Evolutionary conservation across 2,888 invertebrate species (phyloP).

Genomic region (Volucella inflata): DNA sequence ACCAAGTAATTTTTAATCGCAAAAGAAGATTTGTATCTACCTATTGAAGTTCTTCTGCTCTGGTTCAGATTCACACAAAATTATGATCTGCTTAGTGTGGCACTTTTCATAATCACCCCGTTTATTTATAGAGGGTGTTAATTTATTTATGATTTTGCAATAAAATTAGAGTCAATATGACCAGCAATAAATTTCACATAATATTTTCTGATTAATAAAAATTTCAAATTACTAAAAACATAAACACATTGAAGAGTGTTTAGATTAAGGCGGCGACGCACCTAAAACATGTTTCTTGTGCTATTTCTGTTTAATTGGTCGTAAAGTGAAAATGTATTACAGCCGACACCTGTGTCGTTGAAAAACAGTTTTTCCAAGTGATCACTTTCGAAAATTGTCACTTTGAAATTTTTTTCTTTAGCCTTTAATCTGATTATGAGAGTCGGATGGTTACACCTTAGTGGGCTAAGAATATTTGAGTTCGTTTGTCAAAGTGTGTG

Average conservation of each 20-base stretch:
- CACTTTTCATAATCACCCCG: neutral
- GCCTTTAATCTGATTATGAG: slow-evolving; percentile 30
- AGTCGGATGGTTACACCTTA: slow-evolving; percentile 5
- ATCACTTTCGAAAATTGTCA: slow-evolving; percentile 1
- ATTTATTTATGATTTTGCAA: slow-evolving; percentile 17
- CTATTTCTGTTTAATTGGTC: slow-evolving; percentile 17
- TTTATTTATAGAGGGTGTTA: slow-evolving; percentile 43
- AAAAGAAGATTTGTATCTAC: too few species aligned
- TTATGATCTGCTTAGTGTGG: too few species aligned
- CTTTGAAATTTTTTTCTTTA: slow-evolving; percentile 13
- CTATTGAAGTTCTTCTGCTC: too few species aligned
- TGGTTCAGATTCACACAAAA: too few species aligned
- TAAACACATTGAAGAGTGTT: neutral
- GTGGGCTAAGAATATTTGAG: neutral
- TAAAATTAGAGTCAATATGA: slow-evolving; percentile 16
- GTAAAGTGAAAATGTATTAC: slow-evolving; percentile 13
- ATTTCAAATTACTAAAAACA: neutral
- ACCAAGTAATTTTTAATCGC: too few species aligned
- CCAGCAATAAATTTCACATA: slow-evolving; percentile 8
- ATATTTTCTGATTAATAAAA: slow-evolving; percentile 19
- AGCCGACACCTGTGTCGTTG: slow-evolving; percentile 11
- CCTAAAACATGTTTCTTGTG: slow-evolving; percentile 23
- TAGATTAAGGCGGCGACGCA: slow-evolving; percentile 26
- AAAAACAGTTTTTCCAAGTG: neutral
- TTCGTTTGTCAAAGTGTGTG: neutral